phyloP scores from a whole-genome alignment of 2,113 vertebrate species.

The Centropristis striata region DNA sequence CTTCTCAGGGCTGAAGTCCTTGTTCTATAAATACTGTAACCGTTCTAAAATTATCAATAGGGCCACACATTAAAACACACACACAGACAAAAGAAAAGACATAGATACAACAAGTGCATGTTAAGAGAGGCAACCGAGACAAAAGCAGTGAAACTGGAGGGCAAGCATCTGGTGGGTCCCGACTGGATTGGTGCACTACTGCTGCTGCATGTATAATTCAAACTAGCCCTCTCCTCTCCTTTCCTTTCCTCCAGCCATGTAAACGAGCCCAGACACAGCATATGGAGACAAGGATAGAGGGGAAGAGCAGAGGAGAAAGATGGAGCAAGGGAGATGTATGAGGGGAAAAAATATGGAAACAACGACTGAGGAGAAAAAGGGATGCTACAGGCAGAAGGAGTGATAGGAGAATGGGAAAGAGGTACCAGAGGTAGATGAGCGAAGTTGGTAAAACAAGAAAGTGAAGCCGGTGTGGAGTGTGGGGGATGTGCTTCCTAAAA shows the following conservation, averaged over 20 bases:
- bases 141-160: conserved; percentile 74
- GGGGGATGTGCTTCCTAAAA: background rate
- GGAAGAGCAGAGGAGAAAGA: conserved; percentile 23
- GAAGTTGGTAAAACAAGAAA: conserved; percentile 53
- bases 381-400: conserved; percentile 42
- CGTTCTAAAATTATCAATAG: conserved; percentile 16
- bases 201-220: conserved; percentile 81
- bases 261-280: conserved; percentile 76
- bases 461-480: background rate
- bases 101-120: conserved; percentile 47
- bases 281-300: conserved; percentile 56
- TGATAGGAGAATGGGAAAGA: conserved; percentile 3
- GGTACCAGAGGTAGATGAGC: conserved; percentile 25
- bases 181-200: conserved; percentile 61
- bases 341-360: conserved; percentile 43
- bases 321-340: conserved; percentile 24
- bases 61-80: conserved; percentile 29
- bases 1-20: background rate
- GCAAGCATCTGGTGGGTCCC: conserved; percentile 80
- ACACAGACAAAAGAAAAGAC: conserved; percentile 38
- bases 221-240: conserved; percentile 61
- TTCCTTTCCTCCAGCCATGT: conserved; percentile 80
- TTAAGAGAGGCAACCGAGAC: conserved; percentile 57
- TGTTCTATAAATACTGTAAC: conserved; percentile 4
- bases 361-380: conserved; percentile 7